Evolutionary conservation across 2,797 vertebrate species (phyloP), one percentile per base, ranked within the genome.

Genomic region (Crotalus adamanteus): DNA sequence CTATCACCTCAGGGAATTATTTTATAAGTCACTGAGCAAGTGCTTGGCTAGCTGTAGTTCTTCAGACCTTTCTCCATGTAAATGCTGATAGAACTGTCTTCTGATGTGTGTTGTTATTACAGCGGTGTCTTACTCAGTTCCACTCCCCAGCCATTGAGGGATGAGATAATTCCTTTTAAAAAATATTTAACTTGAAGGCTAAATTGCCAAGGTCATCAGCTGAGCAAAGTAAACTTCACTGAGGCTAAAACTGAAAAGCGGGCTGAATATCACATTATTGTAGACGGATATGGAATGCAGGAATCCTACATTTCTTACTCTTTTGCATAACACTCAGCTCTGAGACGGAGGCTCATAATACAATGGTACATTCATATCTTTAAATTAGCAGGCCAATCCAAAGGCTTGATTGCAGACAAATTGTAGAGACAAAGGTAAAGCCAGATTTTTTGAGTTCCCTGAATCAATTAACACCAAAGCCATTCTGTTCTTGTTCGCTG

Each of bases 401-500:
- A 51, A 61, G 1, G 11, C 59, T 85, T 18, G 37, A 16, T 88
- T 78, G 69, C 47, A 11, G 55, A 55, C 22, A 51, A 73, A 55
- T 51, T 55, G 25, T 61, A 31, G 63, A 57, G 22, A 90, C 56
- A 90, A 78, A 86, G 91, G 65, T 53, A 92, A 12, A 14, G 18
- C 25, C 92, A 93, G 55, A 85, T 6, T 11, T 53, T 53, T 69
- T 57, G 59, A 69, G 37, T 37, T 86, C 69, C 88, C 88, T 90
- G 0, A 88, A 53, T 86, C 85, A 93, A 59, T 22, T 78, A 90
- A 95, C 89, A 69, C 85, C 57, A 42, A 86, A 63, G 69, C 11
- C 55, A 31, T 26, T 91, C 47, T 92, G 16, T 61, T 95, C 93
- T 89, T 93, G 87, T 92, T 93, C 0, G 2, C 88, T 92, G 95